phyloP scores from a whole-genome alignment of 2,113 vertebrate genomes.

The Ia io region DNA sequence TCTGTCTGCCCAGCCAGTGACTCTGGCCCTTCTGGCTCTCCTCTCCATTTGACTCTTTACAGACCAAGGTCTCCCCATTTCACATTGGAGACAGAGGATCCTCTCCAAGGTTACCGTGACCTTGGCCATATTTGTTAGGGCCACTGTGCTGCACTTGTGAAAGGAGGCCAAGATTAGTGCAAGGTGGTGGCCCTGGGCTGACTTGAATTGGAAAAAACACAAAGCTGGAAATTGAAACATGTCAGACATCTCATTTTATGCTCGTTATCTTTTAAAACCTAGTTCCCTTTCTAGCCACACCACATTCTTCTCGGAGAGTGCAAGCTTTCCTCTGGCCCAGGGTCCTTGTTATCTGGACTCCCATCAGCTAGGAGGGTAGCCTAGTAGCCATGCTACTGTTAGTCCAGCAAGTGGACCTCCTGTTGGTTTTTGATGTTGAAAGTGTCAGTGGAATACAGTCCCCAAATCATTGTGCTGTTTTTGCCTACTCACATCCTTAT shows the following conservation, averaged over 20 bases:
- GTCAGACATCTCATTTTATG: neutral
- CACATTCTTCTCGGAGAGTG: neutral
- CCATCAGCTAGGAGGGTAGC: neutral
- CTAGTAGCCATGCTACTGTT: neutral
- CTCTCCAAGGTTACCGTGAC: neutral
- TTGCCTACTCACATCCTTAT: neutral
- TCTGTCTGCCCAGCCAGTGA: neutral
- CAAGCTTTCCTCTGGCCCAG: neutral
- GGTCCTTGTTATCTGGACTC: neutral
- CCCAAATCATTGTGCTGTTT: neutral
- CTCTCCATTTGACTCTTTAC: too few species aligned
- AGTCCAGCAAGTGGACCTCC: neutral
- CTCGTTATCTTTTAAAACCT: neutral
- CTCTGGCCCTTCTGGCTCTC: neutral
- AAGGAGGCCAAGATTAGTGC: neutral
- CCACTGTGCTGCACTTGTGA: neutral
- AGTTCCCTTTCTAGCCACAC: neutral
- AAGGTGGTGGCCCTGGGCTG: neutral
- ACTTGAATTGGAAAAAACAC: constrained; percentile 1
- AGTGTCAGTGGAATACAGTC: neutral
- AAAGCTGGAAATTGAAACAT: neutral
- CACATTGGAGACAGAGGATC: neutral
- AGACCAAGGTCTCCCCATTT: neutral
- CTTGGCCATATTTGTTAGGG: neutral
- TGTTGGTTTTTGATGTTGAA: neutral